phyloP scores from a whole-genome alignment of 1,140 invertebrate genomes.

The Chlorops oryzae region DNA sequence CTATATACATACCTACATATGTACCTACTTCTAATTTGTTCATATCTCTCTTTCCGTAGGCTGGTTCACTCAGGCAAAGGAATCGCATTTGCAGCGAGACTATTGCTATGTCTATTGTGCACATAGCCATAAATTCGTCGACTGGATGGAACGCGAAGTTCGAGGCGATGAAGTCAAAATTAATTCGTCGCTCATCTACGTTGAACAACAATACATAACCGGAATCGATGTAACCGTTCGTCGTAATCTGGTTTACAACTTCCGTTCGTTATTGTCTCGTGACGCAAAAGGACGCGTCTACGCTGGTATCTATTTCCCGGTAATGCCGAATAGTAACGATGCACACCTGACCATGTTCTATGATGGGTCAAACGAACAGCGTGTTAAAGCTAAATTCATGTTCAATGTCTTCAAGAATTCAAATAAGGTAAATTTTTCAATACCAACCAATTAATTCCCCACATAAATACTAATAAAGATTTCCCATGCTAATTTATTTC shows the following conservation, averaged over 20 bases:
- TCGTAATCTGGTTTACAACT: conserved; percentile 82
- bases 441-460: too few relatives aligned
- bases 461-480: background rate
- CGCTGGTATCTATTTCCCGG: conserved; percentile 78
- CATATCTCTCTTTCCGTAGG: conserved; percentile 36
- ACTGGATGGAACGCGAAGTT: conserved; percentile 72
- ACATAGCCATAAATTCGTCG: conserved; percentile 64
- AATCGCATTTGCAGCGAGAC: conserved; percentile 66
- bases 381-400: conserved; percentile 58
- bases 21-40: too few relatives aligned
- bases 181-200: conserved; percentile 68
- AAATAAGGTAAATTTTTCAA: conserved; percentile 55
- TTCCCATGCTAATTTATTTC: background rate
- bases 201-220: conserved; percentile 70
- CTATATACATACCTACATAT: too few relatives aligned
- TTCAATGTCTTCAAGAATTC: conserved; percentile 61
- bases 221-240: conserved; percentile 80
- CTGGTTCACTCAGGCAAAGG: conserved; percentile 76
- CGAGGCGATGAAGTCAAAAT: conserved; percentile 55
- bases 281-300: conserved; percentile 72
- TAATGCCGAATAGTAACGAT: conserved; percentile 55
- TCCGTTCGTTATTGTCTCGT: conserved; percentile 71
- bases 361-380: conserved; percentile 57
- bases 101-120: conserved; percentile 69
- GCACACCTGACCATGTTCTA: conserved; percentile 73